These are phyloP conservation scores for Lasiurus cinereus DNA, from an alignment of 2,113 vertebrate species.

Conservation along the genomic window DNA sequence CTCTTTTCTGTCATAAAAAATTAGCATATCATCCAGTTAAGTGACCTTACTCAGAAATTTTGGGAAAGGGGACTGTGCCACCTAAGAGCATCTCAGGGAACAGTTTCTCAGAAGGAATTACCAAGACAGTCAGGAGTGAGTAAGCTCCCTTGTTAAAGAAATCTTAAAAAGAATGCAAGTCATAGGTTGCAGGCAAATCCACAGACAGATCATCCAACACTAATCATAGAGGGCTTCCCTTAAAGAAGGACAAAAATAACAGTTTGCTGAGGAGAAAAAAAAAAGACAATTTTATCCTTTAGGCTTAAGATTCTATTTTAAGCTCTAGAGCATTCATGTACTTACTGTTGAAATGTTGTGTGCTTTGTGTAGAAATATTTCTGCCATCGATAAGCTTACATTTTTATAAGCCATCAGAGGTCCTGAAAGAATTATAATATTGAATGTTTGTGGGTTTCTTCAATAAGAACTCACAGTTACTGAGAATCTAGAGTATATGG, in stretches of 20 bases:
- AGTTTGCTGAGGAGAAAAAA: slow-evolving; percentile 59
- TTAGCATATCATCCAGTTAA: not conserved
- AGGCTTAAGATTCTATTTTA: slow-evolving; percentile 72
- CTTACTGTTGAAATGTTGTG: slow-evolving; percentile 54
- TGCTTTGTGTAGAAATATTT: slow-evolving; percentile 67
- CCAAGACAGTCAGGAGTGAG: not conserved
- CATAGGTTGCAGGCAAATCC: slow-evolving; percentile 3
- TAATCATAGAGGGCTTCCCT: slow-evolving; percentile 69
- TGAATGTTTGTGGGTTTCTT: slow-evolving; percentile 24
- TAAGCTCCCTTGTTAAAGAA: slow-evolving; percentile 32
- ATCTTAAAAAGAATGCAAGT: slow-evolving; percentile 24
- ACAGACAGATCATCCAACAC: slow-evolving; percentile 2
- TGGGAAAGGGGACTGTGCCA: not conserved
- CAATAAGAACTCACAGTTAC: not conserved
- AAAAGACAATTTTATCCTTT: slow-evolving; percentile 74
- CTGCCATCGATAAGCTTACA: slow-evolving; percentile 47
- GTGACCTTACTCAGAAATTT: not conserved
- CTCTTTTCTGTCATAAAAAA: not conserved
- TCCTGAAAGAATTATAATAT: not conserved
- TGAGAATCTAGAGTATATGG: not conserved
- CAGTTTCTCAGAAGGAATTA: not conserved
- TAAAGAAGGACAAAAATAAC: slow-evolving; percentile 62
- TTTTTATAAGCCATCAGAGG: slow-evolving; percentile 53
- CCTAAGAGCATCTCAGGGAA: not conserved
- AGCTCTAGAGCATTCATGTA: slow-evolving; percentile 46